Evolutionary conservation across 2,888 invertebrate genomes (phyloP), one percentile per base, ranked within the genome.

Genomic region (Drosophila kuntzei): DNA sequence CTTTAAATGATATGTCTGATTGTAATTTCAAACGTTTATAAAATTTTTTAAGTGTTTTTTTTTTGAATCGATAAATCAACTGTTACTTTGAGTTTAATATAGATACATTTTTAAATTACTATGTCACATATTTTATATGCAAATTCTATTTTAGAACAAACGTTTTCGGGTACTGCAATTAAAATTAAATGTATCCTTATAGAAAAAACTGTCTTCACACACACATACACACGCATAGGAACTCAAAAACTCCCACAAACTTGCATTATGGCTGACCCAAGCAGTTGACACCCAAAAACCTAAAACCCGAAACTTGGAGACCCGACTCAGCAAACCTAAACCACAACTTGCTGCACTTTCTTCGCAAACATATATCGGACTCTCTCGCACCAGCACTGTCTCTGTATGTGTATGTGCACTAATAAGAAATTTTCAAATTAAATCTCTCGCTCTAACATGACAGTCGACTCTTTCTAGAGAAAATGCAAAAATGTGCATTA

Each of bases 401-500:
- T 27, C 9, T 11, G 41, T 20, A 16, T 25, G n/a, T 34, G 25
- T 41, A 14, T 62, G 27, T 63, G 29, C 80, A 77, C 87, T 89
- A 80, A 87, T 84, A 84, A 84, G 83, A 84, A 89, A 87, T 80
- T 85, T 80, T 53, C 68, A 54, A 89, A 63, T 87, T 77, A 58
- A 55, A 36, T 50, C 70, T 55, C 83, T 89, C 84, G 62, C 89
- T 83, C 89, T 84, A 44, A 37, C 80, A 50, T 22, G 58, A 64
- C 89, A 74, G 74, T 69, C 51, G 65, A 57, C 89, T 89, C 81
- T 80, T 67, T 89, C 87, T 87, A 67, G 68, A 64, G 76, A 68
- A 83, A 89, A 87, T 84, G 83, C 83, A 84, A 84, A 84, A 84
- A 84, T 84, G 88, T 84, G 89, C 89, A 83, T 83, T 89, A 80